Evolutionary conservation across 2,113 vertebrate species (phyloP).

Genomic region (Lampris megalopsis): DNA sequence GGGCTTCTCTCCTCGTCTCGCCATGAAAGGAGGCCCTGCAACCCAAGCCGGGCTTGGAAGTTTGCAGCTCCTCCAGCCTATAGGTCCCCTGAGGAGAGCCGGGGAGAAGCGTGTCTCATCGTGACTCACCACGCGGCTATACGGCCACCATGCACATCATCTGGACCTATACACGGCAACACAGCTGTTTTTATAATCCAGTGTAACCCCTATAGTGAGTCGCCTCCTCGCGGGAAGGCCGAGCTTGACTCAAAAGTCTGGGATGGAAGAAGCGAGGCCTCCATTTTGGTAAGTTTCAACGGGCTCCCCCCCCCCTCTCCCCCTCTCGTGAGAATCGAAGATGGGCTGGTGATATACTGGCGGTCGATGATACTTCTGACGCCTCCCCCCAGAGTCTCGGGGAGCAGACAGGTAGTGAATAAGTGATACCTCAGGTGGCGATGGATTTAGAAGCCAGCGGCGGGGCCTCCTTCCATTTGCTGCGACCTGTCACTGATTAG

Average conservation of each 20-base stretch:
- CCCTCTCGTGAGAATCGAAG: constrained; percentile 41
- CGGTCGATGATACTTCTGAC: constrained; percentile 46
- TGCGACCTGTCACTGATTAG: constrained; percentile 79
- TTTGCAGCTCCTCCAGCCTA: constrained; percentile 69
- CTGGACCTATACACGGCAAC: constrained; percentile 68
- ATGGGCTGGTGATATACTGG: constrained; percentile 49
- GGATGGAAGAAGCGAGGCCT: constrained; percentile 49
- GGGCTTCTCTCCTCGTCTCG: constrained; percentile 77
- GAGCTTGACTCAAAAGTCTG: constrained; percentile 46
- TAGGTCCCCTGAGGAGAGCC: constrained; percentile 72
- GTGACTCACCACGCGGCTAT: constrained; percentile 74
- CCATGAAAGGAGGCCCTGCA: constrained; percentile 75
- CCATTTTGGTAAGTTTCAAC: constrained; percentile 45
- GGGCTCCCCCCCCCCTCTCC: constrained; percentile 26
- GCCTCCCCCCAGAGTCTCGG: constrained; percentile 44
- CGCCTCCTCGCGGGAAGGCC: constrained; percentile 49
- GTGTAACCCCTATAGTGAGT: constrained; percentile 55
- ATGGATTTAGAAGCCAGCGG: constrained; percentile 57
- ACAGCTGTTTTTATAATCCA: constrained; percentile 70
- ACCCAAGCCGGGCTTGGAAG: constrained; percentile 65
- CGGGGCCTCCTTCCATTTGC: constrained; percentile 50
- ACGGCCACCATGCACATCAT: constrained; percentile 72
- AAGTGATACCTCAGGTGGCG: constrained; percentile 64
- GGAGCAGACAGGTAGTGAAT: constrained; percentile 66
- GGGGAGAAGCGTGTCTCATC: constrained; percentile 67